Percentiles rank a stretch among this genome's conserved stretches.
Evolutionary conservation across 1,140 invertebrate species (phyloP).

Genomic region (Drosophila nannoptera): DNA sequence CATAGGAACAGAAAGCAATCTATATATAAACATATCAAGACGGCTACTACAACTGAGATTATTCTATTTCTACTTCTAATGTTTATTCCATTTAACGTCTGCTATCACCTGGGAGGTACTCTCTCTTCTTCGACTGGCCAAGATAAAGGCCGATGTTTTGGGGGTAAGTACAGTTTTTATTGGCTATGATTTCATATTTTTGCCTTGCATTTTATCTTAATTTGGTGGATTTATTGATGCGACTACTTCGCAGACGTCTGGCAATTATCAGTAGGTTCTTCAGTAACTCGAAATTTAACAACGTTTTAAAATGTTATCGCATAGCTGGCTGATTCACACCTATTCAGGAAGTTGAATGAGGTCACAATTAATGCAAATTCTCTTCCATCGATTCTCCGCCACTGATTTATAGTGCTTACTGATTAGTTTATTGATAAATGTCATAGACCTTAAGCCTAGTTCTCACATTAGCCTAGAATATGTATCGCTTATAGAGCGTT

Average conservation of each 20-base stretch:
- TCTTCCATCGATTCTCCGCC: too few species aligned
- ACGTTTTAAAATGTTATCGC: neutral
- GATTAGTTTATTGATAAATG: too few species aligned
- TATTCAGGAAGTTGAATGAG: too few species aligned
- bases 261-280: conserved; percentile 12
- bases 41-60: too few species aligned
- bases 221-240: conserved; percentile 40
- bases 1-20: too few species aligned
- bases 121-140: conserved; percentile 20
- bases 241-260: conserved; percentile 31
- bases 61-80: too few species aligned
- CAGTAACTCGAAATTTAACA: neutral
- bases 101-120: neutral
- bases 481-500: conserved; percentile 60
- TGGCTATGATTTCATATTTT: conserved; percentile 34
- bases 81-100: too few species aligned
- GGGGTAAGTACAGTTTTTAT: conserved; percentile 24
- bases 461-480: conserved; percentile 46
- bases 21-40: too few species aligned
- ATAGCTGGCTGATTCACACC: too few species aligned
- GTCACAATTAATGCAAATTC: too few species aligned
- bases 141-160: conserved; percentile 11
- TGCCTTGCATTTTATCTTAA: conserved; percentile 17
- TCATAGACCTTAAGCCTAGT: neutral
- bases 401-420: too few species aligned